These are phyloP conservation scores for Seladonia tumulorum DNA, from an alignment of 2,888 invertebrate genomes.

Conservation along the genomic window DNA sequence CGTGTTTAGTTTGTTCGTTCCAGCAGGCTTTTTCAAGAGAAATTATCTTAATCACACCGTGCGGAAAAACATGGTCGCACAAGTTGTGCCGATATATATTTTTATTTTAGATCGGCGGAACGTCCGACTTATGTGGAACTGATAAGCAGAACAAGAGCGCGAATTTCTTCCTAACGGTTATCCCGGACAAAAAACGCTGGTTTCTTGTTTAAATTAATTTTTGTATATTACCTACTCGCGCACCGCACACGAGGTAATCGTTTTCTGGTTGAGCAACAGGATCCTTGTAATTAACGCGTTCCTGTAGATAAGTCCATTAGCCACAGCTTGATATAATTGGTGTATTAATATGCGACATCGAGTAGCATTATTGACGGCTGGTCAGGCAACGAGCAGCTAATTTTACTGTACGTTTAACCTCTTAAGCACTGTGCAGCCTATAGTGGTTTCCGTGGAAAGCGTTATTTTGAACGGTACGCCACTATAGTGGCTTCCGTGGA, in stretches of 20 bases:
- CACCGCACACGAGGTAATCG: no score
- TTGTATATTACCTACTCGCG: no score
- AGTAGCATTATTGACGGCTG: conserved; percentile 35
- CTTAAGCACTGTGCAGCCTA: no score
- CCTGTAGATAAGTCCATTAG: conserved; percentile 39
- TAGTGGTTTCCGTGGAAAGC: no score
- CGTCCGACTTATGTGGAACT: neutral
- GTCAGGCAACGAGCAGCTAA: neutral
- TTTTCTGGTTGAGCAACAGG: neutral
- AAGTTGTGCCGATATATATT: neutral
- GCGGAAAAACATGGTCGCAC: neutral
- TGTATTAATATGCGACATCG: conserved; percentile 66
- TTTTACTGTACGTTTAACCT: no score
- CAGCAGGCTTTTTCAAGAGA: neutral
- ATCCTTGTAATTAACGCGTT: neutral
- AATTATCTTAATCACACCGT: neutral
- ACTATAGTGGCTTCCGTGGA: no score
- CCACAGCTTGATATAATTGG: conserved; percentile 55
- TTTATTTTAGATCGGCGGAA: neutral
- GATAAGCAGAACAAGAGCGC: neutral
- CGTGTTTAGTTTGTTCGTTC: neutral
- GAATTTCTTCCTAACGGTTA: neutral
- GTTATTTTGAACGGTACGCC: no score
- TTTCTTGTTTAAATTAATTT: neutral
- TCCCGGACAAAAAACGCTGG: neutral